Conservation (phyloP, 2,113 vertebrate genomes). For the Ascaphus truei region DNA sequence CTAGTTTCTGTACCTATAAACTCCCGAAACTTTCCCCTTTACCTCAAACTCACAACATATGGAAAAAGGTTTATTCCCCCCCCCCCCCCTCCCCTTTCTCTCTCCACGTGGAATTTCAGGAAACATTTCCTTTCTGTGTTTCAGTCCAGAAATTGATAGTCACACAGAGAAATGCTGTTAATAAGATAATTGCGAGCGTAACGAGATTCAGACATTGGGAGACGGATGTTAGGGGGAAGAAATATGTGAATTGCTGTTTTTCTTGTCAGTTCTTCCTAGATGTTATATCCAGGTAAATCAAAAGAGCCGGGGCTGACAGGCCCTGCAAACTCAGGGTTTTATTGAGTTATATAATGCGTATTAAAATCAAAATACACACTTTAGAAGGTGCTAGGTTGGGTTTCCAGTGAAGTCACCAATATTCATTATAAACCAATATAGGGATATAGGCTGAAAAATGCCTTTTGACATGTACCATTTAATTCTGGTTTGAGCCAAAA, state of each 20-base stretch:
- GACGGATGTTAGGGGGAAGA: not conserved
- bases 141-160: not conserved
- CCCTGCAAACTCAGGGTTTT: not conserved
- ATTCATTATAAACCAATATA: not conserved
- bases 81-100: too few relatives aligned
- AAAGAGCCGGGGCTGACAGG: not conserved
- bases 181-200: not conserved
- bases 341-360: not conserved
- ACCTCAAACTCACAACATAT: not conserved
- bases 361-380: not conserved
- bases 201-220: not conserved
- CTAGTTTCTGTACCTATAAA: not conserved
- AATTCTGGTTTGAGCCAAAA: not conserved
- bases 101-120: too few relatives aligned
- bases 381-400: not conserved
- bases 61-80: not conserved
- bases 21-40: too few relatives aligned
- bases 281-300: not conserved
- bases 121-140: not conserved
- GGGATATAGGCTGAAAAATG: not conserved
- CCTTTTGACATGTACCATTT: constrained; percentile 2
- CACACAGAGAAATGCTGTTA: not conserved
- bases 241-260: not conserved
- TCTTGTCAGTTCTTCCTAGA: not conserved
- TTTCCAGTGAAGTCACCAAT: not conserved